Base-by-base conservation (phyloP, 2,888 invertebrate species). In the Labia minor region DNA sequence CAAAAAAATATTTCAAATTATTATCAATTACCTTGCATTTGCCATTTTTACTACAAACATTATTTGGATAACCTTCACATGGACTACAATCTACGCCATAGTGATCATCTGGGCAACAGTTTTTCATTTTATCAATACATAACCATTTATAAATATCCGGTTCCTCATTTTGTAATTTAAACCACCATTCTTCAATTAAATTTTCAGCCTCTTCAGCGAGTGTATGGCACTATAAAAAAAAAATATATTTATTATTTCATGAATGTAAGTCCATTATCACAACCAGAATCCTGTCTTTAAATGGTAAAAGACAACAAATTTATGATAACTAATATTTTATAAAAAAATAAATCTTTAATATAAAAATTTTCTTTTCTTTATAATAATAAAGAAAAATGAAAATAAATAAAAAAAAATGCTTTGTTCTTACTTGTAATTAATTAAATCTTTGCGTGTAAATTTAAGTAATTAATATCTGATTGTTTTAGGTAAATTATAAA, bases 161-260 rank as follows among this genome's bases (percentile, higher is more conserved):
- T 72, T 84, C 78, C 63, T 77, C 77, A 10, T 80, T 77, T 72
- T 85, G 84, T 66, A 87, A 82, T 67, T 87, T 82, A 49, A 87
- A 86, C 89, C 95, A 97, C 93, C 95, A 97, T 37, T 89, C 85
- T 77, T 95, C 95, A 64, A 97, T 81, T 3, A 82, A 78, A 70
- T 85, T 83, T 75, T 96, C 95, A 71, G 90, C 82, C 71, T 91
- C 87, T 75, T 92, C 93, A 61, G 92, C 86, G 73, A 94, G 79
- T n/a, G 83, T 79, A 73, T 92, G 89, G 75, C 96, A 97, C 78
- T 95, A 87, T 67, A 74, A 72, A 10, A 62, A 67, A 67, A 37
- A 61, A 65, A 62, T n/a, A 26, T 16, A 49, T n/a, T 14, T 8
- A 67, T 11, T 3, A 66, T 63, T 19, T 14, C 2, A 20, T 19